Evolutionary conservation across 1,140 invertebrate genomes (phyloP), one percentile per base, ranked within the genome.

Genomic region (Epicauta chinensis): DNA sequence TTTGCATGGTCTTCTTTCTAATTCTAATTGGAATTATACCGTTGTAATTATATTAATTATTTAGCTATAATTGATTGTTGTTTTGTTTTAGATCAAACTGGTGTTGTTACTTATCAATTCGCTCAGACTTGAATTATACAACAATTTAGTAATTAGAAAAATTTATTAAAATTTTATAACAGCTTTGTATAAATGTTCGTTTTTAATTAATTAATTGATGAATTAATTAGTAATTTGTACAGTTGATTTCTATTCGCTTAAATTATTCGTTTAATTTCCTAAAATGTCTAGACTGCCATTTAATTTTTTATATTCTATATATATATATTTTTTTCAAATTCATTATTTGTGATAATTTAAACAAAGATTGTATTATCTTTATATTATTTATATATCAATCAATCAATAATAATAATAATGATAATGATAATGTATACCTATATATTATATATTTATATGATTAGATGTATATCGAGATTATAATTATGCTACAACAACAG

Each of bases 101-200:
- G 36, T n/a, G 35, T 38, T 36, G 59, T 60, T 39, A 58, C 55
- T 45, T 60, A 60, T 50, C 59, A 60, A 43, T 60, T 60, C 53
- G 58, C 59, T 37, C 55, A 58, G 58, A 60, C 55, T 14, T 58
- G 58, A 32, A 38, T 36, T 43, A 39, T 16, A 51, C 29, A 30
- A 23, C 23, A 23, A 7, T 23, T 23, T 23, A n/a, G n/a, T n/a
- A n/a, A n/a, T n/a, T 2, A 2, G 7, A 5, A 7, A 3, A 23
- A 23, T 23, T 23, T 23, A 3, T 3, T 23, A 23, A 38, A 31
- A 51, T 41, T 51, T 42, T 51, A 35, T 51, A 51, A 30, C 35
- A 14, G 39, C 39, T 51, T 48, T 48, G 29, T 46, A 41, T 7
- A 31, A n/a, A 41, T 50, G 38, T 41, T 23, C 1, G 2, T 23